Percentiles rank a stretch among this genome's conserved stretches.
Conservation (phyloP, 2,888 invertebrate genomes). For the Poecilus cupreus region DNA sequence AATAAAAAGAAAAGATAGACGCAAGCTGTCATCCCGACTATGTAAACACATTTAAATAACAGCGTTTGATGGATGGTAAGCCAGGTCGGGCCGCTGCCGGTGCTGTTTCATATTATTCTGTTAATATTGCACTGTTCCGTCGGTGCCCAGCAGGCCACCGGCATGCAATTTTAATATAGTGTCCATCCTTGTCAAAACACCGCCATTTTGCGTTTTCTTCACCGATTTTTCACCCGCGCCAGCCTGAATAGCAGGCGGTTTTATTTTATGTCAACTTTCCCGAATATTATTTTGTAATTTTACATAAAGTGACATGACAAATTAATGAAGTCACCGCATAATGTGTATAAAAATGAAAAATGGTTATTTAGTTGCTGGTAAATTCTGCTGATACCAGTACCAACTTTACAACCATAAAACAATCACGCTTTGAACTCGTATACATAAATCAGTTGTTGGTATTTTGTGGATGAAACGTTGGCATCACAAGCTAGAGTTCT, state of each 20-base stretch:
- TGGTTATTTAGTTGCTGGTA: not conserved
- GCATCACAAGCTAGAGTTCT: too few species aligned
- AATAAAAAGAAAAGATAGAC: conserved; percentile 10
- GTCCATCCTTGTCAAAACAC: not conserved
- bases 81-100: too few species aligned
- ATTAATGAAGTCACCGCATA: conserved; percentile 5
- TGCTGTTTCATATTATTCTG: conserved; percentile 5
- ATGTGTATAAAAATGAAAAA: not conserved
- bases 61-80: conserved; percentile 2
- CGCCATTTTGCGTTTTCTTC: not conserved
- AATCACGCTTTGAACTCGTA: too few species aligned
- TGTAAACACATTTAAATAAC: not conserved
- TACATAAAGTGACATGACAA: conserved; percentile 27
- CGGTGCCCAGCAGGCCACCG: conserved; percentile 1
- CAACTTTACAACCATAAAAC: too few species aligned
- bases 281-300: conserved; percentile 40
- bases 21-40: not conserved
- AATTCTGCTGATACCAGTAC: not conserved
- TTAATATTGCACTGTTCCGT: not conserved
- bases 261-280: conserved; percentile 16
- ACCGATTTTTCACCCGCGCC: not conserved
- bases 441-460: too few species aligned
- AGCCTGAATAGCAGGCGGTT: not conserved
- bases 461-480: too few species aligned
- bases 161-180: conserved; percentile 27